Evolutionary conservation across 2,113 vertebrate species (phyloP).

Genomic region (Miniopterus natalensis): DNA sequence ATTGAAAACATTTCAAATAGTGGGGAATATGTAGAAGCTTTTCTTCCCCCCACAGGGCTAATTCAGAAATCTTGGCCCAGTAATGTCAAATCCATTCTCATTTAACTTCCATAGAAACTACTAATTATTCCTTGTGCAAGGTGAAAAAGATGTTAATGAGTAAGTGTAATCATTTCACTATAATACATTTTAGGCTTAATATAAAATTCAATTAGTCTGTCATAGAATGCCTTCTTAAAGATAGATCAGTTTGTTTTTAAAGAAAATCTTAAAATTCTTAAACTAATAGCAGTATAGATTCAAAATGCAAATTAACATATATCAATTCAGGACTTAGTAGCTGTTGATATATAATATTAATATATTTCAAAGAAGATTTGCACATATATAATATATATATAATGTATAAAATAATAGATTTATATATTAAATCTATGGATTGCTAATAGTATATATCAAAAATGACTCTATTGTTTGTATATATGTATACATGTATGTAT

Average conservation of each 20-base stretch:
- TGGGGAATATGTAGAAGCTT: neutral
- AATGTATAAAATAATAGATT: neutral
- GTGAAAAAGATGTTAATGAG: neutral
- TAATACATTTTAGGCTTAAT: neutral
- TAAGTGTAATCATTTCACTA: neutral
- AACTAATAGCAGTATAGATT: neutral
- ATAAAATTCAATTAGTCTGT: constrained; percentile 1
- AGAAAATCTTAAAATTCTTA: neutral
- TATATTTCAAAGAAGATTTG: constrained; percentile 3
- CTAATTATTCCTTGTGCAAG: constrained; percentile 1
- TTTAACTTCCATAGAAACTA: neutral
- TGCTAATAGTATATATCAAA: neutral
- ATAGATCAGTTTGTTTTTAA: neutral
- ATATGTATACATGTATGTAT: too few relatives aligned
- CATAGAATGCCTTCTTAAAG: neutral
- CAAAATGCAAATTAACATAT: constrained; percentile 21
- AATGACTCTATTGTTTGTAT: neutral
- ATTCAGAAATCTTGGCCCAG: neutral
- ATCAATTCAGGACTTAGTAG: constrained; percentile 25
- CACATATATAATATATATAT: neutral
- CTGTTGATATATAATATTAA: neutral
- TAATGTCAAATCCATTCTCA: constrained; percentile 6
- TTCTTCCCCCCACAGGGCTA: neutral
- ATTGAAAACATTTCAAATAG: neutral
- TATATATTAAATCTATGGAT: neutral